Evolutionary conservation across 2,113 vertebrate genomes (phyloP).

Genomic region (Quiscalus mexicanus): DNA sequence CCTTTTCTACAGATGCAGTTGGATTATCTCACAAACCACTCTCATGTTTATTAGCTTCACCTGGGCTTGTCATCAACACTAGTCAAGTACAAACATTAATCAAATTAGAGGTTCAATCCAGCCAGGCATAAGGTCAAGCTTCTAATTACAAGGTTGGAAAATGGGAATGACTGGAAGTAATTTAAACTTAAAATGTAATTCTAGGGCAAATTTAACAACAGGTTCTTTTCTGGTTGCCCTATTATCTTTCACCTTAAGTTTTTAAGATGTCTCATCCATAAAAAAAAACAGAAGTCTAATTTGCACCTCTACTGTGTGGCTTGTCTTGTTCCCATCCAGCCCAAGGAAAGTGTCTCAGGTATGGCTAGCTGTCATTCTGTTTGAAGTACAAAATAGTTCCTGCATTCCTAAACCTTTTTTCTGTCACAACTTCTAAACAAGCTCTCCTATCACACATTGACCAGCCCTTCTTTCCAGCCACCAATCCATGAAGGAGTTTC

Average conservation of each 20-base stretch:
- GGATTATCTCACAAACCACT: not conserved
- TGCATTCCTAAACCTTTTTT: not conserved
- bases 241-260: not conserved
- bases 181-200: conserved; percentile 19
- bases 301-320: not conserved
- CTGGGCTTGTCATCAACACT: not conserved
- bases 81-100: not conserved
- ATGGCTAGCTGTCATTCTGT: not conserved
- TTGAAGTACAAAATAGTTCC: not conserved
- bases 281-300: not conserved
- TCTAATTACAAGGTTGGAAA: conserved; percentile 16
- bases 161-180: not conserved
- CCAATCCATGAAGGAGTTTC: not conserved
- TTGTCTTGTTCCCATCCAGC: not conserved
- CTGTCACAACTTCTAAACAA: not conserved
- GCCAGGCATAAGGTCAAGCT: not conserved
- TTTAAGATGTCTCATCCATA: not conserved
- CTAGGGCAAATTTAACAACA: not conserved
- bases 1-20: not conserved
- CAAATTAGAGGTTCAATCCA: not conserved
- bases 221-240: not conserved
- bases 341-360: not conserved
- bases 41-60: not conserved
- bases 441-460: not conserved
- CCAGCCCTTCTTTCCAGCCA: not conserved